A percentile compares a stretch with the other conserved stretches of the same genome.
Evolutionary conservation across 2,888 invertebrate genomes (phyloP).

Genomic region (Eristalinus sepulchralis): DNA sequence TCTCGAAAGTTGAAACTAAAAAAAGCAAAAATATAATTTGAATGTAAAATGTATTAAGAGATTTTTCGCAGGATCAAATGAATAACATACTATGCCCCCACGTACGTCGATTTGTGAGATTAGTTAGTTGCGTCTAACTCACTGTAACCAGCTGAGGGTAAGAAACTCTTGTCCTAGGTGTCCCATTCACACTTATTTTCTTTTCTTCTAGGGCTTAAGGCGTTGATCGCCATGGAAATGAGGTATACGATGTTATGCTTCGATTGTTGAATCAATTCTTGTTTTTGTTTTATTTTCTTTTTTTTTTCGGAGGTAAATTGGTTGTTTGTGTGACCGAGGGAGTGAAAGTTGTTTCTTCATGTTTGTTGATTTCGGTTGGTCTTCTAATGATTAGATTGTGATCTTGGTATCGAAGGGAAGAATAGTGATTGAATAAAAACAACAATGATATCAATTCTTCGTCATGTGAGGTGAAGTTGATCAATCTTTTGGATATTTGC

Average conservation of each 20-base stretch:
- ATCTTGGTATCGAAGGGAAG: background rate
- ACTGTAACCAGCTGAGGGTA: background rate
- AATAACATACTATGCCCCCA: background rate
- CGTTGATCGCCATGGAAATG: background rate
- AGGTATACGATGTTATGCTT: background rate
- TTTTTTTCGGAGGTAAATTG: background rate
- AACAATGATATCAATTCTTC: background rate
- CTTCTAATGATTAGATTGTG: background rate
- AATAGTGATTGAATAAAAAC: background rate
- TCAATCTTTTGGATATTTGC: background rate
- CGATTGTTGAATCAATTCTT: background rate
- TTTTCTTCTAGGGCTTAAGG: background rate
- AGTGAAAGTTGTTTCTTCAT: background rate
- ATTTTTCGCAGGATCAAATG: background rate
- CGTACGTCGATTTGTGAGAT: background rate
- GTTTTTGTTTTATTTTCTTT: background rate
- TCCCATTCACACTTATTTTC: background rate
- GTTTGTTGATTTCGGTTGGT: background rate
- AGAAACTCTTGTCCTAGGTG: background rate
- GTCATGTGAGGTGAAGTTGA: background rate
- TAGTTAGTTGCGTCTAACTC: background rate
- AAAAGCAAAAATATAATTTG: background rate
- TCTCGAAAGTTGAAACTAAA: background rate
- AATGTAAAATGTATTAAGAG: background rate
- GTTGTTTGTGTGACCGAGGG: background rate